Evolutionary conservation across 1,140 invertebrate genomes (phyloP).

Genomic region (Pseudomyrmex flavicornis): DNA sequence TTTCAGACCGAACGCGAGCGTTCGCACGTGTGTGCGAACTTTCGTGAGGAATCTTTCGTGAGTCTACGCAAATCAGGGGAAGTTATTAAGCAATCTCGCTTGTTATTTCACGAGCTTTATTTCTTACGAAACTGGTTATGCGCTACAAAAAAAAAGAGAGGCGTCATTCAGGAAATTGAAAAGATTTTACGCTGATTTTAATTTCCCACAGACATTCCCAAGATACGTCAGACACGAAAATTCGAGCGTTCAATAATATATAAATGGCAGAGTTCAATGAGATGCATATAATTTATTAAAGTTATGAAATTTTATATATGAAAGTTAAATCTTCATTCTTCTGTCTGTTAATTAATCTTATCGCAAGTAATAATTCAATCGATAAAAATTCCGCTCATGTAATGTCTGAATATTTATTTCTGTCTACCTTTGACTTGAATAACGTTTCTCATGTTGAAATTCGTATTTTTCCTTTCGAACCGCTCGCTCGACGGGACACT

Average conservation of each 20-base stretch:
- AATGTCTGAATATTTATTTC: conserved; percentile 7
- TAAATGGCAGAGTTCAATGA: neutral
- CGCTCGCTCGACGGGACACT: no score
- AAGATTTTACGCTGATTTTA: neutral
- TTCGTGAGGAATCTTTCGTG: conserved; percentile 12
- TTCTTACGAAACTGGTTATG: neutral
- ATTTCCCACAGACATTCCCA: neutral
- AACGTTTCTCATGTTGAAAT: neutral
- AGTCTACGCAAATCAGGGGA: conserved; percentile 15
- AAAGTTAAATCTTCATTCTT: neutral
- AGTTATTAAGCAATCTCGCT: conserved; percentile 12
- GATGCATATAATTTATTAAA: neutral
- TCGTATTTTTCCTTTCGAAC: no score
- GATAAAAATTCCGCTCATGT: neutral
- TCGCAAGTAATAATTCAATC: neutral
- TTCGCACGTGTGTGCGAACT: conserved; percentile 15
- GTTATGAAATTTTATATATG: neutral
- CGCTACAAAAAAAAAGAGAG: neutral
- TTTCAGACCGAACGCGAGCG: neutral
- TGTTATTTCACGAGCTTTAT: neutral
- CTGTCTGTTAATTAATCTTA: neutral
- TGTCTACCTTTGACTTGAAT: neutral
- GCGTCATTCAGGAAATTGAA: neutral
- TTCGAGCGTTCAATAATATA: no score
- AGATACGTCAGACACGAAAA: no score